Base-by-base conservation (phyloP, 2,113 vertebrate species). In the Monarcha castaneiventris region DNA sequence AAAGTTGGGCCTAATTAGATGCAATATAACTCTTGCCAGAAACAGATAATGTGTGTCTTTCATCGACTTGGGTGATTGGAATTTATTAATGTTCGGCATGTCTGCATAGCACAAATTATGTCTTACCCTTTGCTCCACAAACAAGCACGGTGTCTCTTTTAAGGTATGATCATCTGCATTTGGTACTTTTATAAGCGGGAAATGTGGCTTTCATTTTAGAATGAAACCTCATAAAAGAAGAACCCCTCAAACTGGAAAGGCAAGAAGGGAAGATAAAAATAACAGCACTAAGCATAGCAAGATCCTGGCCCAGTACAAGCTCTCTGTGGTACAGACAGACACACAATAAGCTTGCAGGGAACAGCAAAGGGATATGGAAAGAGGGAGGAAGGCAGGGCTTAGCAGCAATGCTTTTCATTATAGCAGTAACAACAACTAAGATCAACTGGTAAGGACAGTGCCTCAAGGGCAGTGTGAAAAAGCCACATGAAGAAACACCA, bases 381-480 rank as follows among this genome's bases (percentile, higher is more conserved):
- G 25, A 62, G 33, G 23, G 62, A 69, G 58, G 46, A 41, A 33
- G 35, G 44, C 83, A 90, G 1, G 0, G 90, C 51, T 95, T 30
- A 46, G 85, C n/a, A 83, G 25, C 21, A n/a, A 69, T 84, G 85
- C 85, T 96, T 94, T 91, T 92, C 83, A 96, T 94, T 96, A 93
- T 1, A 94, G 64, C 44, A 63, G 39, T 15, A 94, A 96, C n/a
- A 94, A 51, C 69, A 76, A 33, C 39, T 44, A 58, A 80, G 52
- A 90, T 86, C 72, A 48, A 21, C 14, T 81, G 83, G 76, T 94
- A 93, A 94, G 86, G 69, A 32, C 11, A 75, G 1, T 37, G 95
- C 89, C 94, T 84, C 73, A 21, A 84, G 86, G 94, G 64, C 86
- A 75, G 73, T 14, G 26, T 30, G 80, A 84, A 92, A 90, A 94